Conservation (phyloP, 2,888 invertebrate species). For the Acleris sparsana region DNA sequence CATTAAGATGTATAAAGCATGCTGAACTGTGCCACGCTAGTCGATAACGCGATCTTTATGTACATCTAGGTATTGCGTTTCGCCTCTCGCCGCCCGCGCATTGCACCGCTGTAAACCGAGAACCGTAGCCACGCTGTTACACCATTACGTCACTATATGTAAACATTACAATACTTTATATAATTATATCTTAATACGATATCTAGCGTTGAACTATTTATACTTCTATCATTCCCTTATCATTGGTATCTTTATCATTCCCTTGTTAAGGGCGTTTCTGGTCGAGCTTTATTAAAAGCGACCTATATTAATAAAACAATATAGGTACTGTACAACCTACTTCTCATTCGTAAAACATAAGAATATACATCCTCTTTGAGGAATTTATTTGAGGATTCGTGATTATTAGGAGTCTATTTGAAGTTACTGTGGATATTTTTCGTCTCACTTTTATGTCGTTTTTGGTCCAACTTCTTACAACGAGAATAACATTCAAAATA, state of each 20-base stretch:
- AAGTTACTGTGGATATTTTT: background rate
- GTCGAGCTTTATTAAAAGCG: slow-evolving; percentile 30
- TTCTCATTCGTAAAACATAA: slow-evolving; percentile 1
- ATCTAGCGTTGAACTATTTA: background rate
- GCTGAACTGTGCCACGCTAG: too few relatives aligned
- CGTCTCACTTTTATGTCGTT: background rate
- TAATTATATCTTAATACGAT: background rate
- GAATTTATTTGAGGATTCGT: slow-evolving; percentile 5
- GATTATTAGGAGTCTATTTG: slow-evolving; percentile 8
- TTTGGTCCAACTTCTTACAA: background rate
- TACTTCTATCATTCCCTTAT: background rate
- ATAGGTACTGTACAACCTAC: slow-evolving; percentile 36
- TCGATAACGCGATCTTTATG: too few relatives aligned
- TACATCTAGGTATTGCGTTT: too few relatives aligned
- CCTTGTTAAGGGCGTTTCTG: slow-evolving; percentile 19
- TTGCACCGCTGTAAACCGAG: too few relatives aligned
- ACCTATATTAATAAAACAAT: slow-evolving; percentile 22
- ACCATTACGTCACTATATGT: too few relatives aligned
- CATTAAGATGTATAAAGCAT: too few relatives aligned
- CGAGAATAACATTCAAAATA: background rate
- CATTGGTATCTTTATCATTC: too few relatives aligned
- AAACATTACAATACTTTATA: too few relatives aligned
- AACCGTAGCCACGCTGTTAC: too few relatives aligned
- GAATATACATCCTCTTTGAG: too few relatives aligned
- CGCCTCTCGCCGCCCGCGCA: too few relatives aligned